These are phyloP conservation scores for Dasyprocta punctata DNA, from an alignment of 2,113 vertebrate species.

Conservation along the genomic window DNA sequence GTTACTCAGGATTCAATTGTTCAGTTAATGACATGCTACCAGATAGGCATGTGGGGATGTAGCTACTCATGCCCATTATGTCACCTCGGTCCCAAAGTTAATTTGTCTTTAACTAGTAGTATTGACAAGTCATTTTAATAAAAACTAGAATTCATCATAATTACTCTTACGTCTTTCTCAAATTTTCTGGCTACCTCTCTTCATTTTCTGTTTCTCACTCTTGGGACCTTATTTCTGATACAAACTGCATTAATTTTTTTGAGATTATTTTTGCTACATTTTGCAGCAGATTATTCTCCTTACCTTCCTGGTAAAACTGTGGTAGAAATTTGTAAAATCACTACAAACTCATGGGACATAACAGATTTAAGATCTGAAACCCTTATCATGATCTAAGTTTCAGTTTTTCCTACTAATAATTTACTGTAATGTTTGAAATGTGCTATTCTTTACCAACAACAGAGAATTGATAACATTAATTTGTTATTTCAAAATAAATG, in stretches of 20 bases:
- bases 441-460: not conserved
- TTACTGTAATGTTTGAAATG: slow-evolving; percentile 22
- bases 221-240: not conserved
- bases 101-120: not conserved
- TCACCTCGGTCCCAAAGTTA: not conserved
- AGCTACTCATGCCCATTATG: not conserved
- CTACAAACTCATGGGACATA: not conserved
- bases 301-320: not conserved
- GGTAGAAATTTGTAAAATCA: not conserved
- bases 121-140: not conserved
- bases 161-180: not conserved
- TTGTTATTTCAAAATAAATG: not conserved
- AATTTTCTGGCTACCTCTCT: not conserved
- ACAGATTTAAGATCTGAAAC: not conserved
- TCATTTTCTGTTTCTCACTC: not conserved
- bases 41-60: not conserved
- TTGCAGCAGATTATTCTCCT: not conserved
- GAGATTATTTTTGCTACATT: not conserved
- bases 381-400: not conserved
- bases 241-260: not conserved
- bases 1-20: not conserved
- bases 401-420: not conserved
- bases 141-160: not conserved
- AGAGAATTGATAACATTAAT: not conserved
- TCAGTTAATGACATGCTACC: not conserved